Evolutionary conservation across 2,113 vertebrate genomes (phyloP), one percentile per base, ranked within the genome.

Genomic region (Choloepus hoffmanni): DNA sequence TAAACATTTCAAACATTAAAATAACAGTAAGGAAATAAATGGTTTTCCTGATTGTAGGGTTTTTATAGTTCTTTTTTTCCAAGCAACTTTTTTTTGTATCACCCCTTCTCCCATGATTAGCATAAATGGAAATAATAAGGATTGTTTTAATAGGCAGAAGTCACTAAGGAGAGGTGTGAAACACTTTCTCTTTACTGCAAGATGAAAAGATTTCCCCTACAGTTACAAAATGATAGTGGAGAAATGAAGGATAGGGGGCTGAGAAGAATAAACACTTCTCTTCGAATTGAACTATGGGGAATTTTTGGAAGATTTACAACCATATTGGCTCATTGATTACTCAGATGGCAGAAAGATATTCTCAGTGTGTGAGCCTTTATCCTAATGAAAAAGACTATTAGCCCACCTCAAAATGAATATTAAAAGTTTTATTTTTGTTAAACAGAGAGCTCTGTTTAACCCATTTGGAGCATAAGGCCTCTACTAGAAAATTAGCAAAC

Each of bases 171-270:
- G 98, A 98, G 98, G 93, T 97, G 78, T 97, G 90, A 97, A 98
- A 97, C 96, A 97, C 96, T 97, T 98, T 98, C 93, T 98, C 97
- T 98, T 97, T 98, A 97, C 97, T 98, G 96, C 95, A 95, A 96
- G 97, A 98, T 98, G 97, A 98, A 98, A 99, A 99, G 97, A 98
- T 98, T 98, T 97, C 97, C 98, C 98, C 98, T 97, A 98, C 95
- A 98, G 97, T 98, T 98, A 98, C 97, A 97, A 98, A 98, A 98
- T 97, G 97, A 98, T 98, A 97, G 97, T 97, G 96, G 98, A 96
- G 97, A 98, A 98, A 97, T 98, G 96, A 98, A 98, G 97, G 96
- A 97, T 88, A 96, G 60, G 89, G 28, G 94, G 97, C 94, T 98
- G 98, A 97, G 97, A 98, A 98, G 88, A 98, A 98, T 98, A 98